Evolutionary conservation across 1,140 invertebrate species (phyloP), one percentile per base, ranked within the genome.

Genomic region (Plectrocnemia conspersa): DNA sequence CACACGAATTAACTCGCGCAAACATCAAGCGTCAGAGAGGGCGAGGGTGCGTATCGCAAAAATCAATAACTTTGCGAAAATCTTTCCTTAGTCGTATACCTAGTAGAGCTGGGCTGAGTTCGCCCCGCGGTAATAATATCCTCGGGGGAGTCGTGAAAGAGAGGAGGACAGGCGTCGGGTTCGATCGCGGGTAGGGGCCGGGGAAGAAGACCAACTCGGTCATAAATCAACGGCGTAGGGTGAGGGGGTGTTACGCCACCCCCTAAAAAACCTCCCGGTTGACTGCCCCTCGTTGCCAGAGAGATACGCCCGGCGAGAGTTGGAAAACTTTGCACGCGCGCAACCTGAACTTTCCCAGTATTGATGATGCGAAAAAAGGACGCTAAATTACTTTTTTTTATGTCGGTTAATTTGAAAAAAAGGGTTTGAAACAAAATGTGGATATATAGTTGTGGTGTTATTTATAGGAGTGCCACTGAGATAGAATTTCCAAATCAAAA

Each of bases 201-300:
- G 35, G 23, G 35, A 35, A 38, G 35, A 32, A 36, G 42, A 42
- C 44, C 48, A 40, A 21, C n/a, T 32, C 9, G 54, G 59, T 54
- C 55, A 61, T 61, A 61, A 61, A 61, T 61, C 59, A 58, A 55
- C 41, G 55, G 52, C 38, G 13, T n/a, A 32, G 44, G 52, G n/a
- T 11, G 23, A n/a, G 15, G n/a, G 45, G 45, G 25, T 7, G 15
- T 21, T n/a, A 21, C 19, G 24, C 23, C 1, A 25, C 13, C 52
- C 48, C 25, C 48, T 18, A 18, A 19, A 21, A 18, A 16, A n/a
- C 13, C 25, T 11, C 27, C 24, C 33, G 45, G 32, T 13, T 52
- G 48, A 46, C 50, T 40, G n/a, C n/a, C n/a, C n/a, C n/a, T n/a
- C n/a, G n/a, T n/a, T n/a, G 41, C 49, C 44, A 58, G 50, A 58